These are phyloP conservation scores for Micropterix aruncella DNA, from an alignment of 2,888 invertebrate species.

Conservation along the genomic window DNA sequence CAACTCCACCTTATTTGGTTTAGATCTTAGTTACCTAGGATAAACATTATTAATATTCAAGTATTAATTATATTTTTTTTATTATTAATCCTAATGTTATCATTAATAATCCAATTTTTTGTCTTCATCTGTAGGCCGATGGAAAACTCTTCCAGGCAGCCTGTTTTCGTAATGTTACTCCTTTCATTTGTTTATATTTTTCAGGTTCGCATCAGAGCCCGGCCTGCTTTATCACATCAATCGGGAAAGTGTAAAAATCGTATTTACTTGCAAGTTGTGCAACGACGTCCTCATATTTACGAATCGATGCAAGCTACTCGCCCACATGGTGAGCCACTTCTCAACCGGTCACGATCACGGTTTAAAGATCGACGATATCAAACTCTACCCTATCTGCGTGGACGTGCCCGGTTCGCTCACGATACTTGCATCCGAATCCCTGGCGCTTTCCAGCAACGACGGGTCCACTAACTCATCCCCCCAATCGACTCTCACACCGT, in stretches of 20 bases:
- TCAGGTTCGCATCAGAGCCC: conserved; percentile 28
- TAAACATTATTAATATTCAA: too few species aligned
- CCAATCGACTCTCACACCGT: not conserved
- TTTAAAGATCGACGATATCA: not conserved
- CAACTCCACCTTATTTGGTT: too few species aligned
- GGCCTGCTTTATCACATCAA: conserved; percentile 26
- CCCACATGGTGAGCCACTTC: conserved; percentile 35
- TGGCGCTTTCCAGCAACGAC: not conserved
- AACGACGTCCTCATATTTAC: conserved; percentile 22
- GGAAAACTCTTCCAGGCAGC: too few species aligned
- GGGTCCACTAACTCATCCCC: not conserved
- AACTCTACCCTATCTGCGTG: not conserved
- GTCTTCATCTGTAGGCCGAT: too few species aligned
- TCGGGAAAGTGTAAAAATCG: conserved; percentile 30
- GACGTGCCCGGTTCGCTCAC: conserved; percentile 1
- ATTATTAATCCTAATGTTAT: too few species aligned
- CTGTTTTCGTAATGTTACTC: too few species aligned
- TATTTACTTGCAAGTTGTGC: conserved; percentile 26
- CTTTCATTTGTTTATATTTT: too few species aligned
- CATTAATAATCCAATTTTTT: too few species aligned
- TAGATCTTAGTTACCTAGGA: too few species aligned
- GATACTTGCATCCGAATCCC: conserved; percentile 4
- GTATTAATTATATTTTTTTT: too few species aligned
- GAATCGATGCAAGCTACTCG: conserved; percentile 32
- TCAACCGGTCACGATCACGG: conserved; percentile 21